Percentiles rank a stretch among this genome's conserved stretches.
phyloP scores from a whole-genome alignment of 1,140 invertebrate genomes.

The Penaeus japonicus region DNA sequence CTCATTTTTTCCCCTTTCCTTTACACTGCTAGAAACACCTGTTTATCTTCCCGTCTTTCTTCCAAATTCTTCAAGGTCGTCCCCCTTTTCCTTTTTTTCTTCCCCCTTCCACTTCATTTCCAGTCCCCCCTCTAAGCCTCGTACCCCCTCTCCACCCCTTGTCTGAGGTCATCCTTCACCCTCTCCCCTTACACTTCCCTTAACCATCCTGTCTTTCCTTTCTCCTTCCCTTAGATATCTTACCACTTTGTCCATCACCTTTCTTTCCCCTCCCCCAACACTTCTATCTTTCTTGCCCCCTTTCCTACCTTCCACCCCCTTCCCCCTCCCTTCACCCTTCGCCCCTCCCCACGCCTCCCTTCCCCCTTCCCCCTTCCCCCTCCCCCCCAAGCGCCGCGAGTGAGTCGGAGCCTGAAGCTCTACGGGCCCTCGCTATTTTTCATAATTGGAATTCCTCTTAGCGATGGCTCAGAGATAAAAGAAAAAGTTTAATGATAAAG shows the following conservation, averaged over 20 bases:
- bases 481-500: constrained; percentile 47
- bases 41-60: too few relatives aligned
- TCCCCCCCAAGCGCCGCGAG: neutral
- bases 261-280: neutral
- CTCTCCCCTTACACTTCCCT: neutral
- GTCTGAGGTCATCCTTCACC: neutral
- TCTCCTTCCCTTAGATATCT: neutral
- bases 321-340: too few relatives aligned
- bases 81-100: neutral
- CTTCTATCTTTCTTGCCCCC: neutral
- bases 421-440: constrained; percentile 21
- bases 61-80: too few relatives aligned
- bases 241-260: neutral
- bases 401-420: too few relatives aligned
- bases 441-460: constrained; percentile 48
- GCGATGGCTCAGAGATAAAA: constrained; percentile 38
- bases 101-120: neutral
- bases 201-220: neutral
- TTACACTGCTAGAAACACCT: too few relatives aligned
- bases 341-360: too few relatives aligned
- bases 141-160: neutral
- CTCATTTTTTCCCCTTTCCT: too few relatives aligned
- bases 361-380: neutral
- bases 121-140: neutral
- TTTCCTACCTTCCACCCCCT: neutral